Conservation (phyloP, 2,888 invertebrate genomes). For the Strigamia crassipes region DNA sequence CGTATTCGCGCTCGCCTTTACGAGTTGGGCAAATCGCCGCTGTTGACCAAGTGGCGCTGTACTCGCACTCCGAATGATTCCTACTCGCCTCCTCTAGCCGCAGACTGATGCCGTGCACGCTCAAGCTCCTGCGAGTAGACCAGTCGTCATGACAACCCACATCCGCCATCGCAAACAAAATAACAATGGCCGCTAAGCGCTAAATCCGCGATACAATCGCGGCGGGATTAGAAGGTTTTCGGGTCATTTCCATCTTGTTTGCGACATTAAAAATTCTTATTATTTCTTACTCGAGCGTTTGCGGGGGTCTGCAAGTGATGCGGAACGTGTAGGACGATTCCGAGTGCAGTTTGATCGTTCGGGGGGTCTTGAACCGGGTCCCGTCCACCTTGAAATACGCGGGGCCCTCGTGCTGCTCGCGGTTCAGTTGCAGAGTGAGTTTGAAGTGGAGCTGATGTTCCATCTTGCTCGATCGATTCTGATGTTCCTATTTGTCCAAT, state of each 20-base stretch:
- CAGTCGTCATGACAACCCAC: background rate
- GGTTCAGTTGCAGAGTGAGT: conserved; percentile 62
- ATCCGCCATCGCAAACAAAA: background rate
- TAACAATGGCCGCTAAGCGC: background rate
- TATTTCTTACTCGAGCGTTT: conserved; percentile 65
- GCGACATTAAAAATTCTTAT: no score
- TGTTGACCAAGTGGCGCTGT: conserved; percentile 62
- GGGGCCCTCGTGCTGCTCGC: conserved; percentile 62
- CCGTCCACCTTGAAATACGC: conserved; percentile 67
- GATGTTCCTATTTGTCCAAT: no score
- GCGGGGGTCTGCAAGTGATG: conserved; percentile 64
- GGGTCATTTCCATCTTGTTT: background rate
- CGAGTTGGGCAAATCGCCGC: conserved; percentile 59
- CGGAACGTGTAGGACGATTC: conserved; percentile 64
- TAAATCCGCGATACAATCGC: background rate
- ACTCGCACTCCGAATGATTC: conserved; percentile 62
- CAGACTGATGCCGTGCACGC: conserved; percentile 59
- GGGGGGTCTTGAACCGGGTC: conserved; percentile 64
- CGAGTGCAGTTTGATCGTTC: conserved; percentile 65
- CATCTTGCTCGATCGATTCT: conserved; percentile 44
- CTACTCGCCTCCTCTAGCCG: conserved; percentile 60
- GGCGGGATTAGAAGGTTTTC: background rate
- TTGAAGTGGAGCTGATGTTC: conserved; percentile 57
- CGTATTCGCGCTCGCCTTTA: conserved; percentile 62
- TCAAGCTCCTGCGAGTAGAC: conserved; percentile 49